Percentiles rank a stretch among this genome's conserved stretches.
Evolutionary conservation across 2,888 invertebrate species (phyloP).

Genomic region (Cenopis cana): DNA sequence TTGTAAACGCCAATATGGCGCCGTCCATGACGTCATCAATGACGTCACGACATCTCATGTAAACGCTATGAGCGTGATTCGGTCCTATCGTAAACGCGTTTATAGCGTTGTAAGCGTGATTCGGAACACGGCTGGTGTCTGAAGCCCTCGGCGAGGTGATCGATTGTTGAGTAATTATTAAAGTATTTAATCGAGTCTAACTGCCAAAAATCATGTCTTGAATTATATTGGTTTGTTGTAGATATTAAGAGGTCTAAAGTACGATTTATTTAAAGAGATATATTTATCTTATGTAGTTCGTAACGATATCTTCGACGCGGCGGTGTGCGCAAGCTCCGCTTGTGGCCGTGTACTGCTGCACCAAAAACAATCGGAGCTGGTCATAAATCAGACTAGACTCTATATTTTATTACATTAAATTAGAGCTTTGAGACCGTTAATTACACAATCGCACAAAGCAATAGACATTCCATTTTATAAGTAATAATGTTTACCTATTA

Average conservation of each 20-base stretch:
- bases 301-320: conserved; percentile 25
- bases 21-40: too few species aligned
- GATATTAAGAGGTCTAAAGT: conserved; percentile 48
- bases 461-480: conserved; percentile 65
- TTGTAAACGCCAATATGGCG: too few species aligned
- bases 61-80: too few species aligned
- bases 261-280: conserved; percentile 52
- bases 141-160: conserved; percentile 39
- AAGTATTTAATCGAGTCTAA: conserved; percentile 51
- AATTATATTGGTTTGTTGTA: conserved; percentile 52
- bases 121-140: too few species aligned
- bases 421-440: conserved; percentile 24
- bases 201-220: conserved; percentile 63
- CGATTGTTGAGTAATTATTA: conserved; percentile 44
- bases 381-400: conserved; percentile 1
- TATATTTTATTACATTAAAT: conserved; percentile 17
- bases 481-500: conserved; percentile 22
- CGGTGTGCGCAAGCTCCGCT: not conserved
- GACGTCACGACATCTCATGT: too few species aligned
- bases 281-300: conserved; percentile 52
- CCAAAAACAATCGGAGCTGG: conserved; percentile 1
- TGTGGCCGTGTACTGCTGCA: not conserved
- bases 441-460: conserved; percentile 49
- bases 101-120: too few species aligned
- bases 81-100: too few species aligned